Evolutionary conservation across 2,888 invertebrate genomes (phyloP), one percentile per base, ranked within the genome.

Genomic region (Phaedon cochleariae): DNA sequence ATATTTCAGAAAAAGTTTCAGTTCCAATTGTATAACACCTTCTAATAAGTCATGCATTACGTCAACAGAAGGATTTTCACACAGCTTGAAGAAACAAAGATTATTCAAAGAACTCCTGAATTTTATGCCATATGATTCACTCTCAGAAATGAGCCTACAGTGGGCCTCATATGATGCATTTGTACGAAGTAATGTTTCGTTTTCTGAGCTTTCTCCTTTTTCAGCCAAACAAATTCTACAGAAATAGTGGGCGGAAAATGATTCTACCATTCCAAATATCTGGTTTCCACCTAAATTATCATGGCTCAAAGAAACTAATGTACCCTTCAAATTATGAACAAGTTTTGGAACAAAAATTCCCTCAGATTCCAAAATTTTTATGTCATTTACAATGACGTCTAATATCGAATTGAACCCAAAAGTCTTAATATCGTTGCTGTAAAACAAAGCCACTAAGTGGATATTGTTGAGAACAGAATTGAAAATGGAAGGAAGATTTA

Each of bases 201-300:
- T 29, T 15, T 52, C 31, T 10, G 1, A 7, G 10, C 17, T 52
- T 1, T 15, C 17, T 17, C 5, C 5, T 17, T 29, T 52, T 9
- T 52, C 31, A 1, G 29, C 52, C 5, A 31, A 46, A 54, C 75
- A 75, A 60, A 71, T 65, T 53, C 74, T 52, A 62, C 72, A 75
- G 58, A 46, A 73, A 52, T 72, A 60, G n/a, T 49, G 61, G 7
- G 74, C 73, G 22, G 60, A 59, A 64, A 74, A 75, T 21, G 73
- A 73, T 58, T 75, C 72, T 12, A 68, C 68, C 51, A 73, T 29
- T 3, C 74, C 73, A 49, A 59, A 68, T 9, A 74, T 15, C 18
- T 45, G 21, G 46, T 72, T 69, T 1, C 61, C 74, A 18, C 69
- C 71, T 46, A 72, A 53, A 65, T 74, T 74, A 64, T 67, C 71